Conservation (phyloP, 1,140 invertebrate species). For the Pogonomyrmex californicus region DNA sequence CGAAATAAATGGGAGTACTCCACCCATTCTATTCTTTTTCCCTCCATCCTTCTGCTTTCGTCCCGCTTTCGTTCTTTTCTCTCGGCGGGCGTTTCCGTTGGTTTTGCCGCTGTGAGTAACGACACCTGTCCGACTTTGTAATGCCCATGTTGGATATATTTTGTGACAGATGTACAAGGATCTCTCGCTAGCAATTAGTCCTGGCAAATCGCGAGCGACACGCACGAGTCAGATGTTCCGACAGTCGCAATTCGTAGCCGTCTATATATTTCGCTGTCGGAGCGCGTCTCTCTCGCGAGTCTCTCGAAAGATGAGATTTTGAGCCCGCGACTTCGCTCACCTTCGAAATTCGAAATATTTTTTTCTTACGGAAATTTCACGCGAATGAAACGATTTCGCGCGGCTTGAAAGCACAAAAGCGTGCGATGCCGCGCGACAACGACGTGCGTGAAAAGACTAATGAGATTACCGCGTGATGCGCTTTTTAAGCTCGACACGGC, state of each 20-base stretch:
- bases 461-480: background rate
- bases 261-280: slow-evolving; percentile 5
- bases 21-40: slow-evolving; percentile 26
- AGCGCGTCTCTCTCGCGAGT: background rate
- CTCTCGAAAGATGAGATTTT: slow-evolving; percentile 24
- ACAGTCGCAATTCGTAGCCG: background rate
- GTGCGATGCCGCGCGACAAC: background rate
- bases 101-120: slow-evolving; percentile 64
- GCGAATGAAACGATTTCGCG: background rate
- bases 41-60: background rate
- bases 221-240: slow-evolving; percentile 23
- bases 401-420: background rate
- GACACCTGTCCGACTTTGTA: slow-evolving; percentile 65
- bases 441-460: slow-evolving; percentile 24
- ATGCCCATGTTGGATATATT: slow-evolving; percentile 56
- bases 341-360: background rate
- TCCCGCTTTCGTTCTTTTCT: slow-evolving; percentile 37
- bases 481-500: background rate
- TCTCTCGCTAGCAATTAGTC: slow-evolving; percentile 56
- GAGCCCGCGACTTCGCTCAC: background rate
- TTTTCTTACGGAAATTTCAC: background rate
- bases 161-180: slow-evolving; percentile 60
- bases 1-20: slow-evolving; percentile 58
- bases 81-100: slow-evolving; percentile 26
- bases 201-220: slow-evolving; percentile 38